Evolutionary conservation across 1,140 invertebrate species (phyloP), one percentile per base, ranked within the genome.

Genomic region (Pantala flavescens): DNA sequence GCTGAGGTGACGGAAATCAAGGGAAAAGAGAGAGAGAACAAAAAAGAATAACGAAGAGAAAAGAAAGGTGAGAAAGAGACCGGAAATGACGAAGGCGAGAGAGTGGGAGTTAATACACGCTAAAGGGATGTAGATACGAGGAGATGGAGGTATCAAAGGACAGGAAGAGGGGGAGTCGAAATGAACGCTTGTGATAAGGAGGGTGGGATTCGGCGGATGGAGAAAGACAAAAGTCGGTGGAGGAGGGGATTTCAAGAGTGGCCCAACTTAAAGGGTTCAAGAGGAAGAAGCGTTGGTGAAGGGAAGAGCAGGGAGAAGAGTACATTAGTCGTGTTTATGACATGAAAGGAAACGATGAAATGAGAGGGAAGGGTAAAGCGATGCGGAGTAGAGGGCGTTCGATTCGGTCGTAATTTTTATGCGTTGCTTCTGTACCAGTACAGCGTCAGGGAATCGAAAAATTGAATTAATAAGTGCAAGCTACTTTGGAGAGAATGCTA

Each of bases 281-380:
- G 49, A 63, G 49, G 49, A 21, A 21, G 49, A 16, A 63, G 16
- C 16, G 49, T 16, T 5, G 49, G 49, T 63, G 49, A 21, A 63
- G 49, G 49, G 49, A 63, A 63, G 49, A 16, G 28, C 28, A 36
- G 28, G 28, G 28, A 36, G 49, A 63, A 21, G 14, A 21, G 14
- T 63, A 21, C 49, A 63, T 63, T 63, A 63, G 49, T 63, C 49
- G 49, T 63, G 49, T 63, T 63, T 63, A 63, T 63, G 49, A 63
- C 49, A 21, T 16, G 49, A 63, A 21, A 63, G 49, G 49, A 63
- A 63, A 21, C n/a, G 49, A 63, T 16, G 49, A 21, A 21, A 21
- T 19, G 49, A 36, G 14, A 21, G 49, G 49, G 49, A 63, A 63
- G 49, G n/a, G 49, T 19, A 21, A 63, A 63, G 12, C 1, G 49